phyloP scores from a whole-genome alignment of 2,888 invertebrate genomes.

The Linyphia triangularis region DNA sequence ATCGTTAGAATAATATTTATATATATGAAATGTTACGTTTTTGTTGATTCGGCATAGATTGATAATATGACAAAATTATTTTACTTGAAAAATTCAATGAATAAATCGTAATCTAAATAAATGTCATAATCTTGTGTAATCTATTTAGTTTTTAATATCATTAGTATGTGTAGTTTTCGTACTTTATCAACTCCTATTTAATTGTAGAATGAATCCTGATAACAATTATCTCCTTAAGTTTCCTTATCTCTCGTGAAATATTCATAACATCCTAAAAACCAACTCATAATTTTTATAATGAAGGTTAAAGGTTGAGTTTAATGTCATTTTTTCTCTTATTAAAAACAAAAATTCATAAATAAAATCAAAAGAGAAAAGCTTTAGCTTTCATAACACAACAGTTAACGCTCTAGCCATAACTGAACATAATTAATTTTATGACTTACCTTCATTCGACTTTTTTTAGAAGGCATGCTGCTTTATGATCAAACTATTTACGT shows the following conservation, averaged over 20 bases:
- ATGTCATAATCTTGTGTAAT: no score
- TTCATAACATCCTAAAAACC: conserved; percentile 23
- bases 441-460: neutral
- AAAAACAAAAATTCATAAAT: conserved; percentile 27
- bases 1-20: no score
- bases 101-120: no score
- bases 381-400: neutral
- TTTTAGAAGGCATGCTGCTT: conserved; percentile 31
- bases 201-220: no score
- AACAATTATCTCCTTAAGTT: neutral
- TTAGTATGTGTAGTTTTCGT: no score
- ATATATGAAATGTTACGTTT: no score
- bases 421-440: conserved; percentile 52
- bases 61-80: no score
- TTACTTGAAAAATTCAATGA: no score
- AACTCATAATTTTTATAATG: neutral
- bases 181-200: no score
- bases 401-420: conserved; percentile 16
- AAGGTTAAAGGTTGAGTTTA: conserved; percentile 20
- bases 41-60: no score
- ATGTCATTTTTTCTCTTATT: conserved; percentile 15
- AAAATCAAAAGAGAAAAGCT: neutral
- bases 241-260: conserved; percentile 34
- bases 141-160: no score
- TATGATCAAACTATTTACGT: conserved; percentile 2